A percentile compares a stretch with the other conserved stretches of the same genome.
Conservation (phyloP, 1,140 invertebrate genomes). For the Heliconius melpomene region DNA sequence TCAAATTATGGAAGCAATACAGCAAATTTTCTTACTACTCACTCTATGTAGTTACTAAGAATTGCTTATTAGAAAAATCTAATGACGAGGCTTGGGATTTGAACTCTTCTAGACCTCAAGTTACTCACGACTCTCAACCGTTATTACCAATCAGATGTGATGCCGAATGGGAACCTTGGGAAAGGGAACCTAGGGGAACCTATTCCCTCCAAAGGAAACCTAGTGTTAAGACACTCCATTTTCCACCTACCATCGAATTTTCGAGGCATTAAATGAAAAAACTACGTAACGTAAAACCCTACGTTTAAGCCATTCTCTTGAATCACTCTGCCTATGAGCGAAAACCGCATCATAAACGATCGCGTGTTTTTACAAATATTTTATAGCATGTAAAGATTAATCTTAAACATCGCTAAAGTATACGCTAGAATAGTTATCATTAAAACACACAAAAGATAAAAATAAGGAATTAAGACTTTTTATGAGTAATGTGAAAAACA, state of each 20-base stretch:
- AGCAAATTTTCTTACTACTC: background rate
- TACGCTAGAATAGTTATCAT: background rate
- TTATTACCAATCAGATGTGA: background rate
- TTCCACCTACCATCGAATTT: too few relatives aligned
- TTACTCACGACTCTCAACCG: background rate
- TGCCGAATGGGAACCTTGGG: too few relatives aligned
- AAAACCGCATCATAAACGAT: too few relatives aligned
- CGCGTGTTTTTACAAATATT: too few relatives aligned
- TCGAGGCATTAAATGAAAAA: too few relatives aligned
- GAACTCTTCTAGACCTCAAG: background rate
- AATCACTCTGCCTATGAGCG: too few relatives aligned
- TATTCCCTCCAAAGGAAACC: too few relatives aligned
- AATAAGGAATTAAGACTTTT: background rate
- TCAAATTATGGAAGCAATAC: background rate
- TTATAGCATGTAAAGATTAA: background rate
- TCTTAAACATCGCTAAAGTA: background rate
- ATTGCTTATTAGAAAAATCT: constrained; percentile 2
- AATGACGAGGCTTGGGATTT: background rate
- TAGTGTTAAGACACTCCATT: too few relatives aligned
- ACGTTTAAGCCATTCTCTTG: too few relatives aligned
- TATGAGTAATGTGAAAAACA: too few relatives aligned
- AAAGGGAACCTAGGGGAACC: too few relatives aligned
- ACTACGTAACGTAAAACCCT: too few relatives aligned
- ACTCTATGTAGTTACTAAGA: background rate
- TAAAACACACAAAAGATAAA: constrained; percentile 9